Percentiles rank a stretch among this genome's conserved stretches.
Conservation (phyloP, 1,140 invertebrate species). For the Brachionus calyciflorus region DNA sequence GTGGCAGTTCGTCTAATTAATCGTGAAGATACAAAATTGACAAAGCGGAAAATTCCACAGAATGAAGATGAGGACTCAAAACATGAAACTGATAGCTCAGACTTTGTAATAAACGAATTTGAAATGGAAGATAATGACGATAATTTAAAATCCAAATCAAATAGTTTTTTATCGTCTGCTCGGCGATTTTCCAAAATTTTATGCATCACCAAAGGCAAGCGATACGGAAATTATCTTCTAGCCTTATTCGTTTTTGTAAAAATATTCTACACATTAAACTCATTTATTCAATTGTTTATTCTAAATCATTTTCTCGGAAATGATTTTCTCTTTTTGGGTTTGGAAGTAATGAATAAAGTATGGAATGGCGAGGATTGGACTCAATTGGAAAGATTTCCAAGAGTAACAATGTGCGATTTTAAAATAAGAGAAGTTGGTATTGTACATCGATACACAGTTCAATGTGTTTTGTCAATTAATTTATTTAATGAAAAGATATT, state of each 20-base stretch:
- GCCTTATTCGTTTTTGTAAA: slow-evolving; percentile 63
- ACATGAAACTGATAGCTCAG: not conserved
- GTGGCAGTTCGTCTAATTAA: not conserved
- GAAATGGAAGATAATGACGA: slow-evolving; percentile 8
- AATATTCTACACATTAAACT: slow-evolving; percentile 61
- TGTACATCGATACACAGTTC: slow-evolving; percentile 49
- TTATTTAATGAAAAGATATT: slow-evolving; percentile 50
- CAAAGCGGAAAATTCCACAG: not conserved
- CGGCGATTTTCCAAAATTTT: slow-evolving; percentile 21
- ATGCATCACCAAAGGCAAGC: slow-evolving; percentile 54
- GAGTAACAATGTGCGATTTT: slow-evolving; percentile 64
- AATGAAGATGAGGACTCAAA: not conserved
- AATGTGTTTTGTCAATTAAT: slow-evolving; percentile 48
- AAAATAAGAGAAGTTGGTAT: slow-evolving; percentile 61
- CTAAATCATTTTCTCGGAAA: slow-evolving; percentile 62
- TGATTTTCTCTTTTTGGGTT: slow-evolving; percentile 62
- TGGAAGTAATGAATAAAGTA: slow-evolving; percentile 60
- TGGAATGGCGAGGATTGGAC: slow-evolving; percentile 59
- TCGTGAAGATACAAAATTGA: not conserved
- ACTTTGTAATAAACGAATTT: slow-evolving; percentile 34
- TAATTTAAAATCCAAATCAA: not conserved
- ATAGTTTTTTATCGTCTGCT: not conserved
- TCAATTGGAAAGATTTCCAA: slow-evolving; percentile 59
- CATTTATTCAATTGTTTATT: slow-evolving; percentile 62
- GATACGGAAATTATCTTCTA: slow-evolving; percentile 62